These are phyloP conservation scores for Ianthella basta DNA, from an alignment of 37 sponge, comb jelly and placozoan genomes.

Conservation along the genomic window DNA sequence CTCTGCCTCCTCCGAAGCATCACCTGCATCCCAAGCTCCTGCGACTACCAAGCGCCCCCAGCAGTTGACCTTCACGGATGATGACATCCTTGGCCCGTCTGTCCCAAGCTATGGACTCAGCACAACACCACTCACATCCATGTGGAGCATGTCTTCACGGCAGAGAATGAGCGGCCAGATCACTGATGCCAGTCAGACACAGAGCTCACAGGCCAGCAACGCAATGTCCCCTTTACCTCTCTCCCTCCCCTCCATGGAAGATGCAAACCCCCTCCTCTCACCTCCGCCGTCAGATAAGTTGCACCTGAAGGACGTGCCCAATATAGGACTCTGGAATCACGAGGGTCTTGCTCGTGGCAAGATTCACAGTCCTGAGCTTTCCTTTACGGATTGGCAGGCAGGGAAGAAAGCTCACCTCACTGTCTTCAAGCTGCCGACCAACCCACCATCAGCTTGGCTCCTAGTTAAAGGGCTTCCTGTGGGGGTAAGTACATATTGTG, in stretches of 20 bases:
- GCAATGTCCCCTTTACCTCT: too few relatives aligned
- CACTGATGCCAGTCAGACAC: neutral
- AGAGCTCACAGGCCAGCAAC: too few relatives aligned
- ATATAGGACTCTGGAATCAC: too few relatives aligned
- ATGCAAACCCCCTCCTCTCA: too few relatives aligned
- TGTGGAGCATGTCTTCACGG: neutral
- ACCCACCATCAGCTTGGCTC: constrained; percentile 67
- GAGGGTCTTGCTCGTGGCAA: too few relatives aligned
- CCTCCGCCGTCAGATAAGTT: too few relatives aligned
- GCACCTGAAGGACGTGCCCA: too few relatives aligned
- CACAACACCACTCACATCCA: neutral
- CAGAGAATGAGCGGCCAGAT: neutral
- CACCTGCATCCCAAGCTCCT: neutral
- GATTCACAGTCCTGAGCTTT: constrained; percentile 42
- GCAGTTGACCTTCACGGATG: neutral
- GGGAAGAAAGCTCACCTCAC: constrained; percentile 62
- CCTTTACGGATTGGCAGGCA: constrained; percentile 67
- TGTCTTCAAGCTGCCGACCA: constrained; percentile 52
- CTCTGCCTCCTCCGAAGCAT: neutral
- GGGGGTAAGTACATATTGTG: constrained; percentile 70
- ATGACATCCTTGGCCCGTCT: too few relatives aligned
- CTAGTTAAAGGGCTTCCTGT: constrained; percentile 42
- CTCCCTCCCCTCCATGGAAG: too few relatives aligned
- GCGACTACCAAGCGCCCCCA: neutral
- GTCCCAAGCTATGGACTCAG: constrained; percentile 9